Percentiles rank a stretch among this genome's conserved stretches.
phyloP scores from a whole-genome alignment of 2,888 invertebrate species.

The Leptodirus hochenwartii region DNA sequence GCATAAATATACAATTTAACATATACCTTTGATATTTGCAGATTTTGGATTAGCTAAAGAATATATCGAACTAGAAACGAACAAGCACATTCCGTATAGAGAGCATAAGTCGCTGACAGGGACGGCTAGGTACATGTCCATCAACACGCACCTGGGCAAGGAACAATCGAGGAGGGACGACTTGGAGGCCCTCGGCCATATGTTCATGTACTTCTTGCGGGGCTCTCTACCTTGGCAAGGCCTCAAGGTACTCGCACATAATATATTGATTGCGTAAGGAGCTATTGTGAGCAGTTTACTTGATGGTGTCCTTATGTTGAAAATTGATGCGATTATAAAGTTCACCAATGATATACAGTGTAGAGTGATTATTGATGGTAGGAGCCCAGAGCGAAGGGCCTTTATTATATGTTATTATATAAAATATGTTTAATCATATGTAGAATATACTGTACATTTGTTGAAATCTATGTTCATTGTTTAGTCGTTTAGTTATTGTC shows the following conservation, averaged over 20 bases:
- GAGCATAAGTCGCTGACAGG: conserved; percentile 99
- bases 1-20: too few relatives aligned
- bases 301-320: too few relatives aligned
- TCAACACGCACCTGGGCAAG: conserved; percentile 99
- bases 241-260: conserved; percentile 43
- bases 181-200: conserved; percentile 97
- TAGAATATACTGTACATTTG: too few relatives aligned
- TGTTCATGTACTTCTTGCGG: conserved; percentile 99
- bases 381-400: too few relatives aligned
- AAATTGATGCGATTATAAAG: too few relatives aligned
- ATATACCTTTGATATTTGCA: conserved; percentile 27
- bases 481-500: too few relatives aligned
- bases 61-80: conserved; percentile 99
- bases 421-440: too few relatives aligned
- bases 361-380: too few relatives aligned
- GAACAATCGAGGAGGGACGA: conserved; percentile 99
- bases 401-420: too few relatives aligned
- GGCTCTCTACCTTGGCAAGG: conserved; percentile 99
- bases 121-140: conserved; percentile 99
- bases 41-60: conserved; percentile 99
- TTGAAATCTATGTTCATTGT: too few relatives aligned
- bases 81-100: conserved; percentile 99
- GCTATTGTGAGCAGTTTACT: too few relatives aligned
- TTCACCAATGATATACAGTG: too few relatives aligned
- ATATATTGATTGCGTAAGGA: background rate